These are phyloP conservation scores for Zaprionus vittiger DNA, from an alignment of 1,140 invertebrate species.

Conservation along the genomic window DNA sequence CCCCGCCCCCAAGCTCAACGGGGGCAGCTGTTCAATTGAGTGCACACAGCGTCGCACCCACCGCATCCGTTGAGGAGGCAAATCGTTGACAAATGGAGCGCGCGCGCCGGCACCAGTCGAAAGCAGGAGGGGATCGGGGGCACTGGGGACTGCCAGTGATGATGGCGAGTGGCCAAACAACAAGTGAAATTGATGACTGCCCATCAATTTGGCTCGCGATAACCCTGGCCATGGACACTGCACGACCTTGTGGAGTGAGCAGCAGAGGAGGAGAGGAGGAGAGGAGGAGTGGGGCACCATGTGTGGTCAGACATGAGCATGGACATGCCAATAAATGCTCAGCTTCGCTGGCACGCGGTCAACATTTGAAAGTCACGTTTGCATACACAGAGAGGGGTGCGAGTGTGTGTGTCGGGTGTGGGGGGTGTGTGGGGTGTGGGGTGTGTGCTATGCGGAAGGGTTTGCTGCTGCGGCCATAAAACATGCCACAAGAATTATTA, in stretches of 20 bases:
- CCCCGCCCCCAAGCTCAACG: background rate
- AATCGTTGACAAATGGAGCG: conserved; percentile 69
- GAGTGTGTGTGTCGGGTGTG: background rate
- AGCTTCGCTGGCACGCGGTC: conserved; percentile 65
- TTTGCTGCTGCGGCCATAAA: conserved; percentile 59
- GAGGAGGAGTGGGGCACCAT: background rate
- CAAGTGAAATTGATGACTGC: conserved; percentile 81
- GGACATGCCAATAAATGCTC: conserved; percentile 78
- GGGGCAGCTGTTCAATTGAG: conserved; percentile 63
- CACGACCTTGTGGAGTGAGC: conserved; percentile 50
- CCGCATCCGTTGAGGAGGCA: conserved; percentile 26
- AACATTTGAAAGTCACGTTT: conserved; percentile 79
- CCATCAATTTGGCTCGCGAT: conserved; percentile 79
- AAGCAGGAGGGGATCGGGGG: conserved; percentile 1
- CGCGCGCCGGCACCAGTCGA: conserved; percentile 29
- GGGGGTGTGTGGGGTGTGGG: background rate
- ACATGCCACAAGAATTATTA: conserved; percentile 82
- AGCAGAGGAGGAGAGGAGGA: no score
- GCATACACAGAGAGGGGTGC: conserved; percentile 41
- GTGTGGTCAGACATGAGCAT: conserved; percentile 2
- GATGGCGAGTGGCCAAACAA: conserved; percentile 46
- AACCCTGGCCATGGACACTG: conserved; percentile 42
- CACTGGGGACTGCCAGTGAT: background rate
- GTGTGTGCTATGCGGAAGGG: conserved; percentile 33
- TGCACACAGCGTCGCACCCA: conserved; percentile 56